A percentile compares a stretch with the other conserved stretches of the same genome.
phyloP scores from a whole-genome alignment of 2,888 invertebrate genomes.

The Melanostoma scalare region DNA sequence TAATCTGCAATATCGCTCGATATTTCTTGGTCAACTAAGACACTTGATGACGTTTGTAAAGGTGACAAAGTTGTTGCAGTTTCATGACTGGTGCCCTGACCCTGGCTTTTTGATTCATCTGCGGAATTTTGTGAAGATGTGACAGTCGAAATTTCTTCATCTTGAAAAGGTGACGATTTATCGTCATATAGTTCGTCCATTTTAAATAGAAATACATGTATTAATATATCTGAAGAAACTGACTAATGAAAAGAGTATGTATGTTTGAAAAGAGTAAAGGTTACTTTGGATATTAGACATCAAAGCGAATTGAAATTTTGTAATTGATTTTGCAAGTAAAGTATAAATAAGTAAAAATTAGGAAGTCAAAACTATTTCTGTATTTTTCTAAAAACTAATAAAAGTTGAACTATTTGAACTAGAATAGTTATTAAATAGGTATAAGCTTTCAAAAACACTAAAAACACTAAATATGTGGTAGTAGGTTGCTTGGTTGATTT shows the following conservation, averaged over 20 bases:
- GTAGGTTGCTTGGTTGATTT: background rate
- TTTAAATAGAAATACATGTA: background rate
- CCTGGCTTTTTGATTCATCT: slow-evolving; percentile 3
- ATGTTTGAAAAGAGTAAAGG: background rate
- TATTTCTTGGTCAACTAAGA: too few relatives aligned
- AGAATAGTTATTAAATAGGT: too few relatives aligned
- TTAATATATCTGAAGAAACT: background rate
- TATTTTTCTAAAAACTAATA: background rate
- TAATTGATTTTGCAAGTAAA: slow-evolving; percentile 12
- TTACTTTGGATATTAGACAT: background rate
- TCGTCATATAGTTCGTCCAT: background rate
- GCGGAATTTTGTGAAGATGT: slow-evolving; percentile 6
- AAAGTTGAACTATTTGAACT: too few relatives aligned
- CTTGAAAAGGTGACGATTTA: slow-evolving; percentile 5
- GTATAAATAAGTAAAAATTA: slow-evolving; percentile 13
- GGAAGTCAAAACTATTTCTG: background rate
- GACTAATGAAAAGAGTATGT: background rate
- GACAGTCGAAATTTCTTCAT: slow-evolving; percentile 5
- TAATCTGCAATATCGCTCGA: too few relatives aligned
- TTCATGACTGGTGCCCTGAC: background rate
- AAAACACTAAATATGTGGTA: slow-evolving; percentile 1
- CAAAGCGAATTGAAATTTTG: slow-evolving; percentile 4
- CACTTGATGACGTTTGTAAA: too few relatives aligned
- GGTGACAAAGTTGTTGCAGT: too few relatives aligned
- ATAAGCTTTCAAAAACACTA: background rate